Evolutionary conservation across 2,113 vertebrate genomes (phyloP), one percentile per base, ranked within the genome.

Genomic region (Apistogramma diplotaenia): DNA sequence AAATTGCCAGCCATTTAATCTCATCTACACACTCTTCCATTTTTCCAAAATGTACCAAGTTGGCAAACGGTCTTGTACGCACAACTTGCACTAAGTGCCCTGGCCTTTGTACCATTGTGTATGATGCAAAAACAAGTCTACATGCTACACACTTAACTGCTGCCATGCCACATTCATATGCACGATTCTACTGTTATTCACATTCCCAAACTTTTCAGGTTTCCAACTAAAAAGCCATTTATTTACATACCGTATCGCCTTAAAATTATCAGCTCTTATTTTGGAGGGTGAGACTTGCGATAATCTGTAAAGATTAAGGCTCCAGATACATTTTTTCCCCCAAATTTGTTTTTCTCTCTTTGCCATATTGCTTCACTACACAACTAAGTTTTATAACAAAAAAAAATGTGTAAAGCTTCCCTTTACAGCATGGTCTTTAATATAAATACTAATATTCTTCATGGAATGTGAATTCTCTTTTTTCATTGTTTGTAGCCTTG

Each of bases 401-500:
- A 16, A 37, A 16, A 29, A 31, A 25, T 31, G 25, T 70, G 19
- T 49, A 4, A 67, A 74, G 18, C 33, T n/a, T 76, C 21, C 55
- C 19, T 58, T 61, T 23, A 51, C 76, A 70, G 25, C 65, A 19
- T 51, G 43, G 25, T 31, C 65, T 31, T 51, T 51, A 46, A 13
- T 13, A 51, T 27, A 51, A 46, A 70, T 70, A 25, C 3, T 6
- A 27, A 53, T 57, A 61, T 37, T 76, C 9, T 54, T 33, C 12
- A 19, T 78, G 60, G 80, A 89, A 88, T 79, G 82, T 77, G 27
- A 8, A 59, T 49, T 8, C 18, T 78, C 6, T 56, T 11, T 53
- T 59, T 31, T 21, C 5, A 70, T 33, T 51, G 27, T 46, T 23
- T 51, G 16, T 29, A 51, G 25, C 25, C 65, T 70, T 70, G 43